Conservation (phyloP, 1,140 invertebrate species). For the Plutomurus gul region DNA sequence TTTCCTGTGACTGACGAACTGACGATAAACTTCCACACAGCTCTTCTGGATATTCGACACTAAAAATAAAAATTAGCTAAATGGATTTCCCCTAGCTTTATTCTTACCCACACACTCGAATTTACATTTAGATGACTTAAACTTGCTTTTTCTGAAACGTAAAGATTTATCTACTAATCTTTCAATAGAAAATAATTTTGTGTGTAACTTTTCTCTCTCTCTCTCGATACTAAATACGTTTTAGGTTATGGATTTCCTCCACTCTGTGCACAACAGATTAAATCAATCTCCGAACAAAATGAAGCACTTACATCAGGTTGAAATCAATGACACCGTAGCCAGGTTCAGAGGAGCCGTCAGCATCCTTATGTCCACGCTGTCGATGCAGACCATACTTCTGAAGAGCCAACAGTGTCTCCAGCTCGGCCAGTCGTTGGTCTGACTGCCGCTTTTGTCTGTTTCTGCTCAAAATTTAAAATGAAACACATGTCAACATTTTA, state of each 20-base stretch:
- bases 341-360: conserved; percentile 22
- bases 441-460: conserved; percentile 65
- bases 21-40: neutral
- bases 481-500: too few relatives aligned
- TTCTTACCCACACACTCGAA: neutral
- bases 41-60: neutral
- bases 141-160: neutral
- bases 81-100: neutral
- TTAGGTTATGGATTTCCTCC: neutral
- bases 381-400: conserved; percentile 50
- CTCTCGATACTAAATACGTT: neutral
- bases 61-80: conserved; percentile 26
- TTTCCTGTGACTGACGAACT: neutral
- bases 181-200: neutral
- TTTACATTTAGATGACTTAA: conserved; percentile 19
- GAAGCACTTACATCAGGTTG: conserved; percentile 49
- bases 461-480: neutral
- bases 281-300: neutral
- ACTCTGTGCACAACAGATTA: neutral
- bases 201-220: neutral
- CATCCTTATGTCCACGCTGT: conserved; percentile 30
- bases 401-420: conserved; percentile 66
- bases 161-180: conserved; percentile 5
- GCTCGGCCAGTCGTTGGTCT: conserved; percentile 69
- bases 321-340: conserved; percentile 53